Base-by-base conservation (phyloP, 2,888 invertebrate species). In the Drosophila paranaensis region DNA sequence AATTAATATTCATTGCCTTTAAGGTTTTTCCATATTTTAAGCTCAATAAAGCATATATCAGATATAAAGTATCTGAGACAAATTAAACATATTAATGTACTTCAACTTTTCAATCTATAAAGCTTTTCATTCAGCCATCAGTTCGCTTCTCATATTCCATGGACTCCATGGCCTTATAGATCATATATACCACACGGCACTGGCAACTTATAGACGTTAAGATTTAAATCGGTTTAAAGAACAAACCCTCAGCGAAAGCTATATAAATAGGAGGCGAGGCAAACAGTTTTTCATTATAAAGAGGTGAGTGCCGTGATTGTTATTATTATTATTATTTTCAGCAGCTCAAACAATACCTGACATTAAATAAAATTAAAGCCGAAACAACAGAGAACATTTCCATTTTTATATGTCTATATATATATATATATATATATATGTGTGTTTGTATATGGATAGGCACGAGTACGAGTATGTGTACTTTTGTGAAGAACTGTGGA, bases 301-400 rank as follows among this genome's bases (percentile, higher is more conserved):
- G 48, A 69, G 60, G 63, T 45, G 54, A 42, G 45, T 48, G 66
- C 39, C 66, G 16, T 11, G 33, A 43, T 82, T 88, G 33, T 56
- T 56, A 35, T 82, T 88, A 69, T 82, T 88, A 69, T 88, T 77
- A 63, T 78, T 85, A 71, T 84, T 77, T 75, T 85, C 81, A 67
- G 76, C 66, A 74, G 81, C 88, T 87, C 89, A 81, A 87, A 81
- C 79, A 79, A 78, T 75, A 73, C 81, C 79, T 81, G 77, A 83
- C 77, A 87, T 89, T 87, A 88, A 86, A 87, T 67, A 73, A 71
- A 80, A 75, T 79, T 79, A 80, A 88, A 82, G 58, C 76, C 69
- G 60, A 69, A 64, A 57, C 71, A 83, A 72, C 60, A 30, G 35
- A 68, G 65, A 62, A 56, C 60, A 72, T 57, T 76, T 68, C 71